These are phyloP conservation scores for Heterotis niloticus DNA, from an alignment of 2,113 vertebrate genomes.

Conservation along the genomic window DNA sequence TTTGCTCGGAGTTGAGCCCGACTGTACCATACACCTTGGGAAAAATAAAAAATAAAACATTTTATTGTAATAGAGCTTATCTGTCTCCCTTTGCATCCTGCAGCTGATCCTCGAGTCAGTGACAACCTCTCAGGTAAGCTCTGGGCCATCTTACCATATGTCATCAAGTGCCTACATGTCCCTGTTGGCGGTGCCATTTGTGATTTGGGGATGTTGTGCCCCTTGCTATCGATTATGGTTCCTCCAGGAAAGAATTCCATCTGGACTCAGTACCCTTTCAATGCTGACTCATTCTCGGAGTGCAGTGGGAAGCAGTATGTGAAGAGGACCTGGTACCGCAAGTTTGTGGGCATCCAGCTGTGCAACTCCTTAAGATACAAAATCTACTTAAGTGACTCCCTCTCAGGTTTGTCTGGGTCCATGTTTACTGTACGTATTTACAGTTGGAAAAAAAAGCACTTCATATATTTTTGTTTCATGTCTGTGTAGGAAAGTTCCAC, in stretches of 20 bases:
- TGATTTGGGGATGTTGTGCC: background rate
- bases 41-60: no score
- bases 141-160: background rate
- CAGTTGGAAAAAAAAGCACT: background rate
- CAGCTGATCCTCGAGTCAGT: constrained; percentile 88
- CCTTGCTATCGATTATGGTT: background rate
- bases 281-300: constrained; percentile 82
- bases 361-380: constrained; percentile 96
- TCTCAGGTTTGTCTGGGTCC: constrained; percentile 72
- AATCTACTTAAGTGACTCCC: constrained; percentile 92
- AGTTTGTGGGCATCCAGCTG: constrained; percentile 91
- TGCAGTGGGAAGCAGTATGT: constrained; percentile 89
- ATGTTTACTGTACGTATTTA: background rate
- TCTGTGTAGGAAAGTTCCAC: constrained; percentile 81
- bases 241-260: constrained; percentile 86
- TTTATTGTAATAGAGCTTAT: background rate
- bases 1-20: no score
- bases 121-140: constrained; percentile 84
- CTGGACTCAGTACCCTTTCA: constrained; percentile 91
- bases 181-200: background rate
- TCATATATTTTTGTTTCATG: constrained; percentile 10
- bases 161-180: background rate
- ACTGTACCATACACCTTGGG: no score
- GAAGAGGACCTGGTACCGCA: constrained; percentile 96
- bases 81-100: constrained; percentile 27